A percentile compares a stretch with the other conserved stretches of the same genome.
phyloP scores from a whole-genome alignment of 2,797 vertebrate genomes.

The Gymnopithys bicolor region DNA sequence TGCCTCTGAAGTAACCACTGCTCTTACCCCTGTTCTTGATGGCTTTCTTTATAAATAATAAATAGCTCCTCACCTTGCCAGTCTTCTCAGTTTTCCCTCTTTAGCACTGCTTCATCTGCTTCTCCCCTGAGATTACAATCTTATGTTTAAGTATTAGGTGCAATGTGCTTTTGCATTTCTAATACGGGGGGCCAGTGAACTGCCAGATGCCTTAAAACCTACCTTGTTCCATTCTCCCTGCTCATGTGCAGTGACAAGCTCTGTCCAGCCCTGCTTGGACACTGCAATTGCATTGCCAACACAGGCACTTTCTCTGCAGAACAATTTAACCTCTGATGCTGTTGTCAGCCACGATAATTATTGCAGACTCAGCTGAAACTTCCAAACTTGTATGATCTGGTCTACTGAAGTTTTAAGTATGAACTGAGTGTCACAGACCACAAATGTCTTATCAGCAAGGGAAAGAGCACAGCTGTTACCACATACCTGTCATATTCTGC shows the following conservation, averaged over 20 bases:
- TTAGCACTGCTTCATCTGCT: not conserved
- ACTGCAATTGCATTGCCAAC: not conserved
- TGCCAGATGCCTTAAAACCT: not conserved
- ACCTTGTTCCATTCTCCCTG: not conserved
- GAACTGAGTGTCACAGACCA: not conserved
- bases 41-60: not conserved
- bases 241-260: fast-evolving
- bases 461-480: not conserved
- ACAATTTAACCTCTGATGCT: not conserved
- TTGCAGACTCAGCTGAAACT: not conserved
- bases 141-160: not conserved
- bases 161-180: not conserved
- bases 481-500: not conserved
- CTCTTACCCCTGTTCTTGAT: not conserved
- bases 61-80: not conserved
- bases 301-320: not conserved
- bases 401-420: not conserved
- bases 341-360: not conserved
- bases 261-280: not conserved
- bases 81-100: not conserved
- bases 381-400: fast-evolving
- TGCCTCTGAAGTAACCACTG: not conserved
- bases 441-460: not conserved
- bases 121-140: not conserved
- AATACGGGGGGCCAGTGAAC: not conserved